phyloP scores from a whole-genome alignment of 1,140 invertebrate species.

The Reticulitermes speratus region DNA sequence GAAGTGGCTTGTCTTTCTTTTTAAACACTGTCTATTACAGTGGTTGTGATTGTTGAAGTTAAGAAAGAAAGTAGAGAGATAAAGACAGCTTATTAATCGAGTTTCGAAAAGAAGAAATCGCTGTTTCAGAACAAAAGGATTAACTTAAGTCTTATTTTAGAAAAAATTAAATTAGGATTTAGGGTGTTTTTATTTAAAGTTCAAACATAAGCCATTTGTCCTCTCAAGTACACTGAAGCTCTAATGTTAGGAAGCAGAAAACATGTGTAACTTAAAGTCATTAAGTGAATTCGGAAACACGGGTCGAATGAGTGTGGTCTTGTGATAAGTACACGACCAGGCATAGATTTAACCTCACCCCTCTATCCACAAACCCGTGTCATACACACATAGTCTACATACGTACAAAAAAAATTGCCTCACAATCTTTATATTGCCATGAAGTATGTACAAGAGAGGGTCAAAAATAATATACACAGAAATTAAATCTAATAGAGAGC shows the following conservation, averaged over 20 bases:
- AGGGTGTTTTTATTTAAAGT: neutral
- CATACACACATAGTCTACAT: neutral
- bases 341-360: neutral
- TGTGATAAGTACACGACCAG: neutral
- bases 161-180: neutral
- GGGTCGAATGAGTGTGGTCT: neutral
- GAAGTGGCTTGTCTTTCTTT: too few species aligned
- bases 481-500: neutral
- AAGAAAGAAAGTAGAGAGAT: too few species aligned
- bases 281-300: neutral
- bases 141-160: too few species aligned
- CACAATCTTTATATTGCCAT: conserved; percentile 1
- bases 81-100: too few species aligned
- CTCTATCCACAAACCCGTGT: neutral
- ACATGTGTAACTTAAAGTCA: neutral
- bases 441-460: neutral
- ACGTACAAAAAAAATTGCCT: neutral
- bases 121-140: too few species aligned
- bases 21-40: too few species aligned
- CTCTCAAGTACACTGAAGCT: neutral
- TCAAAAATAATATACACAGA: neutral
- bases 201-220: neutral
- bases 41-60: too few species aligned
- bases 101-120: too few species aligned
- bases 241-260: neutral